These are phyloP conservation scores for Edolisoma coerulescens DNA, from an alignment of 2,113 vertebrate species.

Conservation along the genomic window DNA sequence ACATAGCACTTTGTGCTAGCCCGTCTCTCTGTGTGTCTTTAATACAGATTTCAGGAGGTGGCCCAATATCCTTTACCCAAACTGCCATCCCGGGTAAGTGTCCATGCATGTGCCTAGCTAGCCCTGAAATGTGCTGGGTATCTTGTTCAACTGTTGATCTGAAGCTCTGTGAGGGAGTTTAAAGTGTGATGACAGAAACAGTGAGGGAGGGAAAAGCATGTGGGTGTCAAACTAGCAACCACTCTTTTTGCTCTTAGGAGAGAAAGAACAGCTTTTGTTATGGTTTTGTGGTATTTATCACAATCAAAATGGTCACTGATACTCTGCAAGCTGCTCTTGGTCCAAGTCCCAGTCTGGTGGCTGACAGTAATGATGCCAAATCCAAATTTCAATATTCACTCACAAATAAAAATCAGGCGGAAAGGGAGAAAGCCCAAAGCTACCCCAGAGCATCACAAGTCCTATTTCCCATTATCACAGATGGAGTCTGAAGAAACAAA, in stretches of 20 bases:
- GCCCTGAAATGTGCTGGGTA: background rate
- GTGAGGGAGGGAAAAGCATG: background rate
- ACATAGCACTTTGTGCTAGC: background rate
- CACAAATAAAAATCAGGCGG: background rate
- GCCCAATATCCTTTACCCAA: background rate
- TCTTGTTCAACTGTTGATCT: background rate
- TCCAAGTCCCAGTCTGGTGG: background rate
- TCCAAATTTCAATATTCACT: background rate
- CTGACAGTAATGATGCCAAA: background rate
- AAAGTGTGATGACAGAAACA: slow-evolving; percentile 2
- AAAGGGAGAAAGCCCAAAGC: background rate
- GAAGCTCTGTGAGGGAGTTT: background rate
- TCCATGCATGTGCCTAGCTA: background rate
- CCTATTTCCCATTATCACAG: background rate
- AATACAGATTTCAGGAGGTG: background rate
- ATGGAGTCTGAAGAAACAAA: background rate
- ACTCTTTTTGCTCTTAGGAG: background rate
- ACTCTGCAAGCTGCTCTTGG: background rate
- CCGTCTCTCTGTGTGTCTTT: background rate
- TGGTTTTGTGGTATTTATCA: background rate
- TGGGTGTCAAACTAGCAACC: background rate
- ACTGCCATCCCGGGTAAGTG: background rate
- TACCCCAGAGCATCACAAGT: background rate
- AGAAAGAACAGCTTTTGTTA: slow-evolving; percentile 7
- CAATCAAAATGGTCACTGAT: background rate